Conservation (phyloP, 2,113 vertebrate genomes). For the Galemys pyrenaicus region DNA sequence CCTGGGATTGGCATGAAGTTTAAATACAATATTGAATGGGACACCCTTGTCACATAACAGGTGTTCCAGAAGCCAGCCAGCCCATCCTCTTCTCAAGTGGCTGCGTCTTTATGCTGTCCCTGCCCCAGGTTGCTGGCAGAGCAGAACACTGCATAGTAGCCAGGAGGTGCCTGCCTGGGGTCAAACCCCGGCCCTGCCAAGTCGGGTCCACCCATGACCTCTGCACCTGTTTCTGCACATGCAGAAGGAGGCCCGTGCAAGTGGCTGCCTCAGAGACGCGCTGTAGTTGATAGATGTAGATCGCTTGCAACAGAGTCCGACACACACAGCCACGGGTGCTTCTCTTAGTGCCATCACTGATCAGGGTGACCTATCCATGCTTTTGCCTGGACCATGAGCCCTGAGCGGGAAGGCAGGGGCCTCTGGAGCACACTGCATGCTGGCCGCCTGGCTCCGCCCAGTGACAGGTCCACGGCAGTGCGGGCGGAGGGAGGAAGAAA, state of each 20-base stretch:
- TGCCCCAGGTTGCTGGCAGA: accelerated
- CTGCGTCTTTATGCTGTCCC: accelerated
- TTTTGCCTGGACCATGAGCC: background rate
- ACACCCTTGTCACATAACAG: background rate
- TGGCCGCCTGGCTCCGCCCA: background rate
- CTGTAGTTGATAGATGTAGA: background rate
- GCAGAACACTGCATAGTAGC: accelerated
- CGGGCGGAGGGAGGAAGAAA: background rate
- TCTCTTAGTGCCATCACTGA: background rate
- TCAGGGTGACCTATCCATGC: too few relatives aligned
- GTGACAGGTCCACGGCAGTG: background rate
- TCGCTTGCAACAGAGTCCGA: background rate
- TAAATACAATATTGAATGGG: background rate
- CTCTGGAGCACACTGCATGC: background rate
- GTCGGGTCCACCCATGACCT: background rate
- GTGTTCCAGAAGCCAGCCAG: background rate
- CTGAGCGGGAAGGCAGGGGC: background rate
- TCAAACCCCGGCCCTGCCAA: background rate
- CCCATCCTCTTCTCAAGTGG: background rate
- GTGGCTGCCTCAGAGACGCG: background rate
- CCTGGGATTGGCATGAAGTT: background rate
- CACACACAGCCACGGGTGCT: too few relatives aligned
- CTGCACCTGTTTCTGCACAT: too few relatives aligned
- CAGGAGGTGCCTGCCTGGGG: background rate
- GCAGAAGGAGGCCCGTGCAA: accelerated